phyloP scores from a whole-genome alignment of 2,888 invertebrate genomes.

The Heliconius hortense region DNA sequence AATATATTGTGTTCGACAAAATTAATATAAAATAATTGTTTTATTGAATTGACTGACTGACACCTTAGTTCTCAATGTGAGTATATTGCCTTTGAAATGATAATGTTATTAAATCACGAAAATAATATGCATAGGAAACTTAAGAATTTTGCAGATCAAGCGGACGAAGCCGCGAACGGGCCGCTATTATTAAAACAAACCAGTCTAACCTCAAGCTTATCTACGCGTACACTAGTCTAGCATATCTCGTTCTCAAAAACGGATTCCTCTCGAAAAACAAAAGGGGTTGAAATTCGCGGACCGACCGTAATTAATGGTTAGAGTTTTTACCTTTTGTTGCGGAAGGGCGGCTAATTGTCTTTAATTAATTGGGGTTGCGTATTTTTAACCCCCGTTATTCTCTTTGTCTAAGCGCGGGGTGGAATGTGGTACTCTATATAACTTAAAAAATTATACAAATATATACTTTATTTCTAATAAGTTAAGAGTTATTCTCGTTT shows the following conservation, averaged over 20 bases:
- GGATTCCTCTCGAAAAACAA: constrained; percentile 61
- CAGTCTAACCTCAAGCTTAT: neutral
- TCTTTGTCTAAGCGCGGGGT: constrained; percentile 32
- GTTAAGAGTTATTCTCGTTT: constrained; percentile 15
- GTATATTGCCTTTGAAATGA: no score
- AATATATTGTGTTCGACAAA: no score
- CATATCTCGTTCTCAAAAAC: constrained; percentile 49
- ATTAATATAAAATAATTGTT: no score
- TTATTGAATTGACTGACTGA: no score
- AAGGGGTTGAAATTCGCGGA: constrained; percentile 51
- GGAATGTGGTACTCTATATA: neutral
- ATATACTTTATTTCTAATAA: neutral
- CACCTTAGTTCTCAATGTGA: no score
- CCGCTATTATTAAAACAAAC: no score
- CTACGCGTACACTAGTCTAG: constrained; percentile 38
- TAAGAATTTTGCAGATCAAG: no score
- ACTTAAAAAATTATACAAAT: neutral
- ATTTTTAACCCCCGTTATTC: constrained; percentile 66
- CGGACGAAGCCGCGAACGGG: no score
- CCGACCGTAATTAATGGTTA: constrained; percentile 70
- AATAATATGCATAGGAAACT: no score
- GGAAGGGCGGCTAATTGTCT: constrained; percentile 79
- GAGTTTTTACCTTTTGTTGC: constrained; percentile 80
- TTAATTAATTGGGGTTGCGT: constrained; percentile 77
- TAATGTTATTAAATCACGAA: no score